A percentile compares a stretch with the other conserved stretches of the same genome.
phyloP scores from a whole-genome alignment of 30 jellyfish, hydroid and myxozoan genomes.

The Turritopsis dohrnii region DNA sequence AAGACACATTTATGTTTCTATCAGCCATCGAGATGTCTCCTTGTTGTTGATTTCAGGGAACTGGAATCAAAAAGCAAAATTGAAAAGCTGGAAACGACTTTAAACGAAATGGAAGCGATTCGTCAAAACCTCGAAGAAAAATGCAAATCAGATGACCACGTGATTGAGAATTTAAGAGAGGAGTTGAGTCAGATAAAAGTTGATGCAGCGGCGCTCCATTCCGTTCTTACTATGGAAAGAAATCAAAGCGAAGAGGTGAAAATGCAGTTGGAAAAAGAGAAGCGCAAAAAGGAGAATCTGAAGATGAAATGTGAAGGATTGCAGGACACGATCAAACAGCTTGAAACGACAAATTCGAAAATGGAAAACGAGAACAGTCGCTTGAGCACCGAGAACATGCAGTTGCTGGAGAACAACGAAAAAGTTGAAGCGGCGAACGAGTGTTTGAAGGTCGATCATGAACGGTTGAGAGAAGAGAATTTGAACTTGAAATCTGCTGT shows the following conservation, averaged over 20 bases:
- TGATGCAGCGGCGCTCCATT: background rate
- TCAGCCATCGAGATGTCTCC: background rate
- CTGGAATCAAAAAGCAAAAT: background rate
- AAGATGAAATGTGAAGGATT: background rate
- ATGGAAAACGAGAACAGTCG: background rate
- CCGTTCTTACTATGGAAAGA: background rate
- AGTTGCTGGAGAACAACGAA: background rate
- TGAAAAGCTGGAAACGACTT: background rate
- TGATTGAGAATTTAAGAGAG: background rate
- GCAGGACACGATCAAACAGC: background rate
- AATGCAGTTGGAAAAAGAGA: background rate
- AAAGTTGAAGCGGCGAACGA: background rate
- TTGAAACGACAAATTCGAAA: background rate
- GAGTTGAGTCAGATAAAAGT: background rate
- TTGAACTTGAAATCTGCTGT: background rate
- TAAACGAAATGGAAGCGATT: background rate
- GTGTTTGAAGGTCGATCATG: background rate
- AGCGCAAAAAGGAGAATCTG: background rate
- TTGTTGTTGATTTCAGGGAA: constrained; percentile 5
- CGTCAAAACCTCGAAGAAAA: background rate
- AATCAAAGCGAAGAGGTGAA: background rate
- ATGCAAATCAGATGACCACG: background rate
- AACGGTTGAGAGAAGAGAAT: background rate
- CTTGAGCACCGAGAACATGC: background rate
- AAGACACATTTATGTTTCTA: too few relatives aligned